Evolutionary conservation across 2,888 invertebrate genomes (phyloP).

Genomic region (Acrobeloides nanus): DNA sequence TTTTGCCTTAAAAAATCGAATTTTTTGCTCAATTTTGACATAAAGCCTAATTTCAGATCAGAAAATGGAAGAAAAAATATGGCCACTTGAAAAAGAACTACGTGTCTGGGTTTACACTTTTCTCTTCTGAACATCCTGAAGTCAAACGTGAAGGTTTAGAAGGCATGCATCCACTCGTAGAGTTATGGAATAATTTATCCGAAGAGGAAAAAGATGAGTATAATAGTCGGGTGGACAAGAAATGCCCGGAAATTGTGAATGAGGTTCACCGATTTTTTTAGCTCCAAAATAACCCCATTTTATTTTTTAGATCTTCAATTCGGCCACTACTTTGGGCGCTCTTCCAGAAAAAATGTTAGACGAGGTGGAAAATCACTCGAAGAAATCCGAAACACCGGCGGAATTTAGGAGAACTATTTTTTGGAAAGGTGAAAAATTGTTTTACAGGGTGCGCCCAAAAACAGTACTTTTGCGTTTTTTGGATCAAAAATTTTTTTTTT

Average conservation of each 20-base stretch:
- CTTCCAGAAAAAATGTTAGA: constrained; percentile 73
- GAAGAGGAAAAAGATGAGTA: constrained; percentile 20
- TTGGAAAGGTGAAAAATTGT: constrained; percentile 42
- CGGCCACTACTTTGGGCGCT: constrained; percentile 72
- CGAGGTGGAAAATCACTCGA: constrained; percentile 56
- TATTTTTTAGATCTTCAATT: constrained; percentile 59
- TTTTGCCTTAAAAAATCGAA: constrained; percentile 6
- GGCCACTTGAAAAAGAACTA: constrained; percentile 9
- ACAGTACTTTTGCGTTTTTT: no score
- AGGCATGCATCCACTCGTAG: constrained; percentile 25
- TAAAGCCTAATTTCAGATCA: neutral
- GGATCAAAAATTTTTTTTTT: no score
- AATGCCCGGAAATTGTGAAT: constrained; percentile 37
- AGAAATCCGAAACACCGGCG: neutral
- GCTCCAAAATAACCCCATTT: neutral
- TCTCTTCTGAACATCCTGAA: neutral
- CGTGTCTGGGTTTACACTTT: constrained; percentile 7
- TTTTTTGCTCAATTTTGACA: neutral
- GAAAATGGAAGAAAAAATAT: constrained; percentile 13
- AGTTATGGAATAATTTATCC: constrained; percentile 33
- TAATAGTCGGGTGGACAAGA: constrained; percentile 7
- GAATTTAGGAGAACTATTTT: constrained; percentile 35
- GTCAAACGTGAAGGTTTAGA: constrained; percentile 9
- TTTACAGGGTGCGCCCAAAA: no score
- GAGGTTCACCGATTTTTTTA: constrained; percentile 17